A percentile compares a stretch with the other conserved stretches of the same genome.
These are phyloP conservation scores for Ivindomyrus marchei DNA, from an alignment of 2,113 vertebrate genomes.

Conservation along the genomic window DNA sequence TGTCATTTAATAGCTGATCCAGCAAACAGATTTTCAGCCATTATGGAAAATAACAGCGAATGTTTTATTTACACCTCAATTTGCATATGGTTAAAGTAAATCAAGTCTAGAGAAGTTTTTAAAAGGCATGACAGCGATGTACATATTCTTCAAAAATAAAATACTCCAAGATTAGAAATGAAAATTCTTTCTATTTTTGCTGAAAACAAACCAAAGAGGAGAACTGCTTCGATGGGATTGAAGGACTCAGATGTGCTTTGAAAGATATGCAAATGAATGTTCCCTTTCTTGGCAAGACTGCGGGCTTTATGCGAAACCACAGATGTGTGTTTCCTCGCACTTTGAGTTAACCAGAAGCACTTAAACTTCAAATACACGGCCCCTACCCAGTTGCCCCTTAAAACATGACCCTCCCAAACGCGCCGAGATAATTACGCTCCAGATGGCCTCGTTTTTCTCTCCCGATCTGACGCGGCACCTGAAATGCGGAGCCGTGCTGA, in stretches of 20 bases:
- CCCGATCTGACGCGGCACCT: background rate
- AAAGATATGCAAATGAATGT: background rate
- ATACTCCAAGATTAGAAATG: background rate
- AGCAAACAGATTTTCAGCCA: background rate
- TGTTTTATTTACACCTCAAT: background rate
- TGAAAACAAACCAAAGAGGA: background rate
- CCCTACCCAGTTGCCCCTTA: background rate
- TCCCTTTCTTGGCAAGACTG: background rate
- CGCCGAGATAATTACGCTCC: background rate
- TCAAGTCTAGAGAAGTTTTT: background rate
- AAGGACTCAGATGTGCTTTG: background rate
- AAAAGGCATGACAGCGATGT: background rate
- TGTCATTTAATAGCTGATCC: background rate
- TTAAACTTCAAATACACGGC: conserved; percentile 1
- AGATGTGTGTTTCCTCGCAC: background rate
- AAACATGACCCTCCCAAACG: background rate
- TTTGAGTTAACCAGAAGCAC: conserved; percentile 10
- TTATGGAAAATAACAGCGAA: background rate
- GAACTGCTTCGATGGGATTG: background rate
- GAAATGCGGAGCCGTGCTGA: background rate
- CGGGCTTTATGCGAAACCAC: background rate
- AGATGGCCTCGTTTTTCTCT: conserved; percentile 1
- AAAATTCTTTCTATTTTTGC: background rate
- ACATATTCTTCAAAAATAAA: background rate
- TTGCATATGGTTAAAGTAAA: background rate